Evolutionary conservation across 1,140 invertebrate species (phyloP).

Genomic region (Microplitis mediator): DNA sequence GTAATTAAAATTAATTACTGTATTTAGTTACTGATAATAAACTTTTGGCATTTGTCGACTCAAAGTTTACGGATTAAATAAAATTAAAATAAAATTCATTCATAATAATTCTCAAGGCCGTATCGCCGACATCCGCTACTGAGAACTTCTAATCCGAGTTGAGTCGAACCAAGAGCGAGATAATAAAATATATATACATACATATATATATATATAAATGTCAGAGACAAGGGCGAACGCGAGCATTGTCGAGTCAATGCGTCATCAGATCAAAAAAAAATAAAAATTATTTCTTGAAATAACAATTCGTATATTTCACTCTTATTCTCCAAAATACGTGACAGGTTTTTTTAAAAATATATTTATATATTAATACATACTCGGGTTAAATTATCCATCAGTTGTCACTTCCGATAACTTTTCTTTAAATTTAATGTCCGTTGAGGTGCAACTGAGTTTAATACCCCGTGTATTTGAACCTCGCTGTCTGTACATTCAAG

Average conservation of each 20-base stretch:
- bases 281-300: neutral
- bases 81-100: slow-evolving; percentile 50
- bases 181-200: slow-evolving; percentile 2
- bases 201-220: slow-evolving; percentile 2
- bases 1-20: too few species aligned
- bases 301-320: neutral
- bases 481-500: too few species aligned
- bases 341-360: neutral
- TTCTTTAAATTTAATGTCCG: neutral
- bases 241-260: slow-evolving; percentile 26
- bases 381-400: neutral
- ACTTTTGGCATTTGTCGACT: too few species aligned
- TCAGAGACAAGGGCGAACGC: slow-evolving; percentile 16
- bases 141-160: slow-evolving; percentile 11
- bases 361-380: neutral
- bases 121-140: slow-evolving; percentile 4
- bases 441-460: too few species aligned
- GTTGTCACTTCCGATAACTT: slow-evolving; percentile 5
- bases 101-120: slow-evolving; percentile 40
- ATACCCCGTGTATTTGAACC: too few species aligned
- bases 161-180: neutral
- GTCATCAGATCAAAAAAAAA: slow-evolving; percentile 14
- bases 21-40: too few species aligned
- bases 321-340: neutral
- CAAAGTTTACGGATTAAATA: too few species aligned